Evolutionary conservation across 2,888 invertebrate species (phyloP).

Genomic region (Sarcophaga caerulescens): DNA sequence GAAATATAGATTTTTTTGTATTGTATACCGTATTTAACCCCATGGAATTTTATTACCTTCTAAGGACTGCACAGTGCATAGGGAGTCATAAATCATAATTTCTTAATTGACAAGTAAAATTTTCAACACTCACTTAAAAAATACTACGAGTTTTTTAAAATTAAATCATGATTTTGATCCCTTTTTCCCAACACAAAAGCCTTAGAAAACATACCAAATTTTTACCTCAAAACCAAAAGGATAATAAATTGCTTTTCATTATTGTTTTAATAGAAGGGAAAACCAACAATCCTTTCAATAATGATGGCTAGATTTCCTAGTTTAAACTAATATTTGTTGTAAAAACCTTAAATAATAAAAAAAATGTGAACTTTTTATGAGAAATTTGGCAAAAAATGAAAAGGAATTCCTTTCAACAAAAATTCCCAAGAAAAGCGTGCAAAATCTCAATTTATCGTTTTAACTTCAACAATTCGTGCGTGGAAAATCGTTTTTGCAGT

Average conservation of each 20-base stretch:
- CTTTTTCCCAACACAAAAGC: background rate
- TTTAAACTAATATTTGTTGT: no score
- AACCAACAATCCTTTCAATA: background rate
- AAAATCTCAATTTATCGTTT: no score
- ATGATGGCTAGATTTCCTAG: no score
- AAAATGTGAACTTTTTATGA: no score
- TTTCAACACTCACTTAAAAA: background rate
- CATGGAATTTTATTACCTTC: background rate
- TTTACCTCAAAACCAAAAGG: slow-evolving; percentile 3
- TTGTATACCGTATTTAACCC: background rate
- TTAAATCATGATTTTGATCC: background rate
- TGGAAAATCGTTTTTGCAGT: no score
- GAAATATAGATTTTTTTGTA: background rate
- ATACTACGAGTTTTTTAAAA: background rate
- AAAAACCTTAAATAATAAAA: no score
- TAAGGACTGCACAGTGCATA: background rate
- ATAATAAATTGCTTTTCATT: background rate
- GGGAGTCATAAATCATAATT: background rate
- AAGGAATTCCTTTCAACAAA: no score
- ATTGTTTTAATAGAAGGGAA: background rate
- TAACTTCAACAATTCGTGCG: no score
- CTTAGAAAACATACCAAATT: background rate
- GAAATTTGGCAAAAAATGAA: no score
- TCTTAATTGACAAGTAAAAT: background rate
- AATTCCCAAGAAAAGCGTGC: no score